Conservation (phyloP, 2,888 invertebrate species). For the Xylota sylvarum region DNA sequence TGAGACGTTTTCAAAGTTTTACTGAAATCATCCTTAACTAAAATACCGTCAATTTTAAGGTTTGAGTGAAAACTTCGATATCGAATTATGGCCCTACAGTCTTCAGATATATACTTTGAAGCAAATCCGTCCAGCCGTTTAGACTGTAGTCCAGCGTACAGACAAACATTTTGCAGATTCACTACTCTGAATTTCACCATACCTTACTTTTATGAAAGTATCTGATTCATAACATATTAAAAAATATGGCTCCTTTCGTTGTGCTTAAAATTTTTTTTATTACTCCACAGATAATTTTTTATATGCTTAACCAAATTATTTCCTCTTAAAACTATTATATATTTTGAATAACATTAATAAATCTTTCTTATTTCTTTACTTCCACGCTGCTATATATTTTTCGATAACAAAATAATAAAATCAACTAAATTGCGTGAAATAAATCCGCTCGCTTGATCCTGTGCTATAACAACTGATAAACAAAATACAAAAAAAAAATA, state of each 20-base stretch:
- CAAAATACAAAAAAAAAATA: slow-evolving; percentile 42
- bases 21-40: too few relatives aligned
- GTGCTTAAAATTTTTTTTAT: slow-evolving; percentile 20
- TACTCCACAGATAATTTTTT: neutral
- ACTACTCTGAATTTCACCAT: neutral
- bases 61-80: too few relatives aligned
- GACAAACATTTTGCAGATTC: too few relatives aligned
- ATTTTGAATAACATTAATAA: slow-evolving; percentile 22
- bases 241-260: slow-evolving; percentile 14
- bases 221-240: too few relatives aligned
- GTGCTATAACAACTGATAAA: slow-evolving; percentile 50
- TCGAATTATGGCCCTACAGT: too few relatives aligned
- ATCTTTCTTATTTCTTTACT: slow-evolving; percentile 69
- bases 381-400: slow-evolving; percentile 67
- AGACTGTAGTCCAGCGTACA: too few relatives aligned
- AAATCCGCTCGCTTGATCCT: slow-evolving; percentile 66
- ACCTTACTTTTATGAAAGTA: too few relatives aligned
- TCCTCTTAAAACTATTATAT: neutral
- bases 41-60: too few relatives aligned
- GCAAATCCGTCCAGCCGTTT: too few relatives aligned
- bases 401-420: slow-evolving; percentile 56
- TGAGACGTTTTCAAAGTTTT: too few relatives aligned
- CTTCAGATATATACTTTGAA: too few relatives aligned
- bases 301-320: neutral
- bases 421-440: slow-evolving; percentile 46